These are phyloP conservation scores for Esox masquinongy DNA, from an alignment of 2,797 vertebrate genomes.

Conservation along the genomic window DNA sequence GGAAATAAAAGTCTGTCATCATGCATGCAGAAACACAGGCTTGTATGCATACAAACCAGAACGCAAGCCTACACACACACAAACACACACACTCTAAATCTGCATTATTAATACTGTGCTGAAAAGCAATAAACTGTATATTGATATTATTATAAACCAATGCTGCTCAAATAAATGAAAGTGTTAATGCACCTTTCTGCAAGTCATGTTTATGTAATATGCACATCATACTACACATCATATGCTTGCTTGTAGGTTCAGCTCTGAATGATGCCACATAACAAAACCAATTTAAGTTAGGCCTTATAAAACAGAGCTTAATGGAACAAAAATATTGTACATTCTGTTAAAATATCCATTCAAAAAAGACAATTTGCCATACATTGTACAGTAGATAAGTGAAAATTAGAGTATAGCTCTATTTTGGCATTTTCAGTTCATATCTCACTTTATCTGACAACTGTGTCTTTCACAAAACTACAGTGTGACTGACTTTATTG, in stretches of 20 bases:
- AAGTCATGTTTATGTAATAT: no score
- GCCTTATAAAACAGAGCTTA: no score
- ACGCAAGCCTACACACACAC: neutral
- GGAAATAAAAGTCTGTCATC: neutral
- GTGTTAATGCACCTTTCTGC: neutral
- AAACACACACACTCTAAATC: neutral
- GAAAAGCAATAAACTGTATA: neutral
- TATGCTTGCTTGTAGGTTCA: no score
- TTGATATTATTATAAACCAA: neutral
- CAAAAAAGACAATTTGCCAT: no score
- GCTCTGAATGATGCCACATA: no score
- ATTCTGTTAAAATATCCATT: no score
- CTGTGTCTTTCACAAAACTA: neutral
- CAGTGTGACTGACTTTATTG: neutral
- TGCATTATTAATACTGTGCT: neutral
- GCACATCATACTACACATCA: no score
- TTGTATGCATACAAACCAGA: neutral
- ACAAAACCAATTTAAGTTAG: no score
- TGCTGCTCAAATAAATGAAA: neutral
- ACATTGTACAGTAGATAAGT: neutral
- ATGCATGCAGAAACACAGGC: neutral
- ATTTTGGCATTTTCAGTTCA: neutral
- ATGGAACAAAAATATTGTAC: no score
- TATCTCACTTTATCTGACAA: neutral
- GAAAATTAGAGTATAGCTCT: neutral